Percentiles rank a stretch among this genome's conserved stretches.
These are phyloP conservation scores for Clarias fuscus DNA, from an alignment of 2,797 vertebrate species.

Conservation along the genomic window DNA sequence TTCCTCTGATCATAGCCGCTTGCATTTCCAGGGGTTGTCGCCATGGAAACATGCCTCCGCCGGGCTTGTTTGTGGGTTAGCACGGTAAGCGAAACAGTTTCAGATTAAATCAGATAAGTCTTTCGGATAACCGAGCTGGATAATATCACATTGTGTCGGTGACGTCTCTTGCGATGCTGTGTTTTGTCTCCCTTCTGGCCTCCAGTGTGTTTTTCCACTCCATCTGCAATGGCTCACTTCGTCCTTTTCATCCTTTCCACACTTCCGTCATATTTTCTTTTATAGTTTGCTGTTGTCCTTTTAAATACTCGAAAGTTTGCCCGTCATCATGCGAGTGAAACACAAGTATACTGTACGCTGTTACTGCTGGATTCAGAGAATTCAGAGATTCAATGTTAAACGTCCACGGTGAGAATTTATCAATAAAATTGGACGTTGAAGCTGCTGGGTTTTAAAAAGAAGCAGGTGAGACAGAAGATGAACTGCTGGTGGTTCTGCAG, in stretches of 20 bases:
- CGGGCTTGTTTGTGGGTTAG: not conserved
- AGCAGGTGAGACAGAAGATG: too few species aligned
- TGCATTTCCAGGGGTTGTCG: slow-evolving; percentile 43
- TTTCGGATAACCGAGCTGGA: not conserved
- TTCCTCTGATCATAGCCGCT: slow-evolving; percentile 29
- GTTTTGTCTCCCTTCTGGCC: slow-evolving; percentile 7
- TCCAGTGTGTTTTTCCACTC: not conserved
- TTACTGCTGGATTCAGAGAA: too few species aligned
- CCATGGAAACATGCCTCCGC: slow-evolving; percentile 40
- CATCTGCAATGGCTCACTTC: not conserved
- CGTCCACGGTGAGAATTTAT: not conserved
- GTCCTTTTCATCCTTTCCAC: slow-evolving; percentile 2
- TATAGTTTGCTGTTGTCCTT: not conserved
- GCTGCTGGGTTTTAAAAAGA: too few species aligned
- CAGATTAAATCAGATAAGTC: slow-evolving; percentile 11
- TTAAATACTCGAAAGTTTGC: not conserved
- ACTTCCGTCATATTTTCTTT: not conserved
- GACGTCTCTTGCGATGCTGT: not conserved
- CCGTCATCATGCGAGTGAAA: not conserved
- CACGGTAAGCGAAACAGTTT: slow-evolving; percentile 12
- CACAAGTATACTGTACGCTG: not conserved
- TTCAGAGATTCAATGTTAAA: not conserved
- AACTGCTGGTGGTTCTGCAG: too few species aligned
- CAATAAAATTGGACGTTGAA: not conserved
- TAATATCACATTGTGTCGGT: not conserved